A percentile compares a stretch with the other conserved stretches of the same genome.
Evolutionary conservation across 2,113 vertebrate species (phyloP).

Genomic region (Ciconia maguari): DNA sequence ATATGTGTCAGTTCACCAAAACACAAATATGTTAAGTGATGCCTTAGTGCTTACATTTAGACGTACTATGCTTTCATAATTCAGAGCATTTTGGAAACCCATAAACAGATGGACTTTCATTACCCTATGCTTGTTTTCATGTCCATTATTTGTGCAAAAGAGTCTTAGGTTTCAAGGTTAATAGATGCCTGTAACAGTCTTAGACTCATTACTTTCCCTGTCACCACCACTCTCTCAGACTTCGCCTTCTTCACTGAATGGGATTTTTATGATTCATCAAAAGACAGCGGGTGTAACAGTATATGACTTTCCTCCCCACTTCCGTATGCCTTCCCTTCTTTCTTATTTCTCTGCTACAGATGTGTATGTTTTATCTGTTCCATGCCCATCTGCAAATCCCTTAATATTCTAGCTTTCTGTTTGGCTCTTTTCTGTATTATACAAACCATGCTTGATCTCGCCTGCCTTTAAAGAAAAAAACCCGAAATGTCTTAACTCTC

Average conservation of each 20-base stretch:
- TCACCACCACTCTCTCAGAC: background rate
- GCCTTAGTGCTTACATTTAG: background rate
- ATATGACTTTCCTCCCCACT: background rate
- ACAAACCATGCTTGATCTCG: background rate
- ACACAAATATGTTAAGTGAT: background rate
- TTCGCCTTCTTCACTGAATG: background rate
- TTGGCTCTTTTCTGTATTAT: background rate
- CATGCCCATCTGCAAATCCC: background rate
- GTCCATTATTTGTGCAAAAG: background rate
- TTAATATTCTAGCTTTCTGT: background rate
- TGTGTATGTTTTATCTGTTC: background rate
- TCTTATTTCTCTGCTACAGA: background rate
- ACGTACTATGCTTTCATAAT: background rate
- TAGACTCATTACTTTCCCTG: background rate
- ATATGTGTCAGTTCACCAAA: background rate
- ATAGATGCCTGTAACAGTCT: background rate
- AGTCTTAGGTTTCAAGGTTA: background rate
- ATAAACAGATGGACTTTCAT: background rate
- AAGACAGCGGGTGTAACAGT: background rate
- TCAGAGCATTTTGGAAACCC: background rate
- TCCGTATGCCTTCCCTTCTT: background rate
- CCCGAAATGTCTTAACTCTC: rapidly evolving
- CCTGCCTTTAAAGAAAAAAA: background rate
- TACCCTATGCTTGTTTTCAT: background rate
- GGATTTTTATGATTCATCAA: background rate